A percentile compares a stretch with the other conserved stretches of the same genome.
These are phyloP conservation scores for Tanytarsus gracilentus DNA, from an alignment of 2,888 invertebrate genomes.

Conservation along the genomic window DNA sequence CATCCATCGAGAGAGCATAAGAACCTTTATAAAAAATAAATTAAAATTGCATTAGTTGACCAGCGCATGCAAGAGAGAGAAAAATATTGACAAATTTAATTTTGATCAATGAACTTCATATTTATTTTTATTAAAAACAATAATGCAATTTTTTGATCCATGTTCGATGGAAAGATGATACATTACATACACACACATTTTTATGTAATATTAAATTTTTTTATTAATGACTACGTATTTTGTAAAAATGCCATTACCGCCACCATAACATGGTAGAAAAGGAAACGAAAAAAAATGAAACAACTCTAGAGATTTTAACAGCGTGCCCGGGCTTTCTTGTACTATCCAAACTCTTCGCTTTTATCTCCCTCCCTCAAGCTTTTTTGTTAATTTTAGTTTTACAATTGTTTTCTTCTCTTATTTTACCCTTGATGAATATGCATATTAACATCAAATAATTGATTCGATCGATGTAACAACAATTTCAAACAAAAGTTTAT, in stretches of 20 bases:
- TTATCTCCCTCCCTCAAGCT: background rate
- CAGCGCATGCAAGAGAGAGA: background rate
- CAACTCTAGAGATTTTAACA: constrained; percentile 4
- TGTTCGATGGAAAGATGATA: too few relatives aligned
- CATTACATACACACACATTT: constrained; percentile 12
- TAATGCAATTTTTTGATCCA: constrained; percentile 7
- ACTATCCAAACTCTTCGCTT: background rate
- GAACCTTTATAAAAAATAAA: constrained; percentile 2
- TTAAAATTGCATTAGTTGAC: background rate
- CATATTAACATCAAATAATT: constrained; percentile 4
- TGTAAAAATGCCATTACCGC: constrained; percentile 10
- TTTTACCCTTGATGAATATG: background rate
- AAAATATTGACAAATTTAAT: constrained; percentile 6
- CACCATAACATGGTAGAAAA: background rate
- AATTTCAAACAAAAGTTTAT: background rate
- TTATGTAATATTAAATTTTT: constrained; percentile 16
- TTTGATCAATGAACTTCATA: constrained; percentile 5
- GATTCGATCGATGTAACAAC: constrained; percentile 15
- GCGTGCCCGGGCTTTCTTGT: background rate
- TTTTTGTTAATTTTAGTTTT: background rate
- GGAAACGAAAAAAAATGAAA: constrained; percentile 3
- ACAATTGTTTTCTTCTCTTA: background rate
- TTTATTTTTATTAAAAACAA: constrained; percentile 3
- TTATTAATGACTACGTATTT: constrained; percentile 8
- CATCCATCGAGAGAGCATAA: constrained; percentile 26